phyloP scores from a whole-genome alignment of 2,888 invertebrate species.

The Dendrolimus houi region DNA sequence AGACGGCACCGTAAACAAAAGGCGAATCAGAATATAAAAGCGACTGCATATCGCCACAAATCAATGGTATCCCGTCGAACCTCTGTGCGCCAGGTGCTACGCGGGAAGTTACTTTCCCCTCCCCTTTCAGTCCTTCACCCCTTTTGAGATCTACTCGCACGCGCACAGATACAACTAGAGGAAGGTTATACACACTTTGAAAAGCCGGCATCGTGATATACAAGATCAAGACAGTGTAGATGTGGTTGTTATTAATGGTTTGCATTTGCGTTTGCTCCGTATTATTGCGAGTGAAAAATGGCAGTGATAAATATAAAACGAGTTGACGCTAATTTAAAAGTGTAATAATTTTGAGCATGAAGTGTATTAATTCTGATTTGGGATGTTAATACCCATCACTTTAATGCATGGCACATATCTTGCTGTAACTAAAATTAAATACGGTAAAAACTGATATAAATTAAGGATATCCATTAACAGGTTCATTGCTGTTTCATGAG shows the following conservation, averaged over 20 bases:
- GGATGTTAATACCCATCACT: background rate
- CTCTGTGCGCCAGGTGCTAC: constrained; percentile 71
- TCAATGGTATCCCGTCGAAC: constrained; percentile 65
- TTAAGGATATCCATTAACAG: background rate
- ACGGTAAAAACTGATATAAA: background rate
- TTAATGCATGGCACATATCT: constrained; percentile 1
- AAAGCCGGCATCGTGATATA: constrained; percentile 31
- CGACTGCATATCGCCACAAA: constrained; percentile 58
- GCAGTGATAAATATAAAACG: constrained; percentile 55
- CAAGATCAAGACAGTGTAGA: constrained; percentile 27
- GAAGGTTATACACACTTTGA: constrained; percentile 37
- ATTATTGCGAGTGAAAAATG: constrained; percentile 59
- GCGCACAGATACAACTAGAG: constrained; percentile 23
- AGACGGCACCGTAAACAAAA: constrained; percentile 29
- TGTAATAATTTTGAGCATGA: constrained; percentile 20
- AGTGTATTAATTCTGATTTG: constrained; percentile 11
- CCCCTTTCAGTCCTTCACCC: constrained; percentile 11
- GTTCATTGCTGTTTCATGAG: too few species aligned
- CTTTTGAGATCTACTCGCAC: constrained; percentile 31
- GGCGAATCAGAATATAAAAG: constrained; percentile 46
- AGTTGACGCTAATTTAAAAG: constrained; percentile 56
- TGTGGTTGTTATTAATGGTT: constrained; percentile 64
- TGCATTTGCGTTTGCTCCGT: constrained; percentile 62
- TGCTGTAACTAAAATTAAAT: constrained; percentile 1
- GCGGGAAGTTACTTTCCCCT: constrained; percentile 55